Evolutionary conservation across 2,888 invertebrate species (phyloP), one percentile per base, ranked within the genome.

Genomic region (Himalopsyche anomala): DNA sequence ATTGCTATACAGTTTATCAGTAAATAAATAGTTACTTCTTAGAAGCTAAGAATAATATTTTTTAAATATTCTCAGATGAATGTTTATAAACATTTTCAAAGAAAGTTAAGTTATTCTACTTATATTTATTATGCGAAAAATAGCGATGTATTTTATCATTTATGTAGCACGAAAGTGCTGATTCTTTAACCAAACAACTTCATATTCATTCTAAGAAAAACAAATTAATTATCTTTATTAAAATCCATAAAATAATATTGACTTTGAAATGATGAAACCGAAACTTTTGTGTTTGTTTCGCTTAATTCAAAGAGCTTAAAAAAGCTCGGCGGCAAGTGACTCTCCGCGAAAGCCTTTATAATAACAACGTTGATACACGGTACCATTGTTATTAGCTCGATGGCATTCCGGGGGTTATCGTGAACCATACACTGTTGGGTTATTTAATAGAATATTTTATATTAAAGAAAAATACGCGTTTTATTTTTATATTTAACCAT

Each of bases 311-410:
- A 74, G 74, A 74, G 74, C 74, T 74, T 74, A 36, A 74, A 74
- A 74, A 74, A 74, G 74, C 74, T 74, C 74, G 74, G 74, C 74
- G 74, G 74, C 74, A 74, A 74, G 74, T 74, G 74, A 74, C 74
- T 74, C 74, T 74, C 74, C 74, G 74, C 36, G 74, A 74, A 74
- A 74, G 74, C 74, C 74, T 74, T 74, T 74, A 74, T 74, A 74
- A 74, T 74, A 74, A 74, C 74, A 74, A 74, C 74, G 15, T 38
- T 74, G 74, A 74, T 38, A 74, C 74, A 74, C 74, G 19, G 74
- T 74, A 38, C 74, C 74, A 74, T 74, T 74, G 74, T 74, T 74
- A 74, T 74, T 74, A 74, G 74, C 74, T 74, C 74, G 74, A 74
- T 74, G 74, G 74, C 74, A 74, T 74, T 74, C 74, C 74, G 12